Percentiles rank a stretch among this genome's conserved stretches.
Conservation (phyloP, 2,113 vertebrate genomes). For the Peromyscus californicus region DNA sequence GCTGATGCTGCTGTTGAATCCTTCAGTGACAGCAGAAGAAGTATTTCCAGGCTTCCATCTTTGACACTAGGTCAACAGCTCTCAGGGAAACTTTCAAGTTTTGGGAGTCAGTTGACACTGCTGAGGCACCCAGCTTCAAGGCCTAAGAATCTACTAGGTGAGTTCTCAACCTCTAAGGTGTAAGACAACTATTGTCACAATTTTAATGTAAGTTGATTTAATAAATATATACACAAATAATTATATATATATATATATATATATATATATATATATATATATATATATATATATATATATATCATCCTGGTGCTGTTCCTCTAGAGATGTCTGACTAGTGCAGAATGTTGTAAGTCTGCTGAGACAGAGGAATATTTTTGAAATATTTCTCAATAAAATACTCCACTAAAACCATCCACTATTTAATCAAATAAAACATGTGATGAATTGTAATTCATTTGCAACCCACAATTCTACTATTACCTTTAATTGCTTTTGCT, state of each 20-base stretch:
- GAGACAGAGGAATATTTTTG: neutral
- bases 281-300: too few relatives aligned
- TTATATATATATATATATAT: neutral
- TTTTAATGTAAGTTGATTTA: neutral
- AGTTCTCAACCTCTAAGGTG: too few relatives aligned
- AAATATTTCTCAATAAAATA: neutral
- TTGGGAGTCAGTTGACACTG: neutral
- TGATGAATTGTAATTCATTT: neutral
- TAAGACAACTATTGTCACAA: neutral
- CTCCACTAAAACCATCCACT: neutral
- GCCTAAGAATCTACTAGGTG: neutral
- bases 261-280: neutral
- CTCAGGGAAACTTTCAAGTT: neutral
- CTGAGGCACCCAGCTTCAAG: too few relatives aligned
- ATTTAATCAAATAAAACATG: slow-evolving; percentile 26
- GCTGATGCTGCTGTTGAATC: neutral
- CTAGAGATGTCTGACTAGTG: neutral
- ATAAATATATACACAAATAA: neutral
- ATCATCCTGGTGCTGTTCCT: neutral
- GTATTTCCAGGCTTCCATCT: neutral
- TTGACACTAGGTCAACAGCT: neutral
- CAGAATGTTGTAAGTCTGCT: neutral
- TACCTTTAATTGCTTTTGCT: slow-evolving; percentile 47
- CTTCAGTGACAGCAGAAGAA: neutral
- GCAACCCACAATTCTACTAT: neutral